These are phyloP conservation scores for Eutolmus rufibarbis DNA, from an alignment of 2,888 invertebrate species.

Conservation along the genomic window DNA sequence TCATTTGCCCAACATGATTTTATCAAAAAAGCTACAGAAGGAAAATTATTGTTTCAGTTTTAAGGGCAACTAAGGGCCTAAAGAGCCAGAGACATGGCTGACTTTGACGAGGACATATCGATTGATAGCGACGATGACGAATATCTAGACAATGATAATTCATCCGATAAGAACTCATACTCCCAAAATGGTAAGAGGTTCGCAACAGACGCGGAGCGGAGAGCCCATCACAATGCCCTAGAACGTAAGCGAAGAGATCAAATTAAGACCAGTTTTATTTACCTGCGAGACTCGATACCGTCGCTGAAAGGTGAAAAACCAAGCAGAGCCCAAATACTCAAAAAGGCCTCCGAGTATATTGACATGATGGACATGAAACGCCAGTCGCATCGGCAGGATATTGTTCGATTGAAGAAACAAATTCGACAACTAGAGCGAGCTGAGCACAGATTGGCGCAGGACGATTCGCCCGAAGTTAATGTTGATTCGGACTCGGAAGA, in stretches of 20 bases:
- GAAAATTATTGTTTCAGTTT: conserved; percentile 30
- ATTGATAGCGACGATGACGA: conserved; percentile 23
- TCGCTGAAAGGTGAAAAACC: conserved; percentile 5
- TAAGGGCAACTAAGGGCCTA: background rate
- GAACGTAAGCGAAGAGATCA: conserved; percentile 23
- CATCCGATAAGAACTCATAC: background rate
- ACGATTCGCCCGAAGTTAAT: conserved; percentile 19
- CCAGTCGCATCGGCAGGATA: background rate
- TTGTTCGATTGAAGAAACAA: background rate
- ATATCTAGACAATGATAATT: background rate
- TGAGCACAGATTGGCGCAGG: background rate
- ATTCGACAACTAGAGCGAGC: background rate
- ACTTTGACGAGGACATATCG: conserved; percentile 18
- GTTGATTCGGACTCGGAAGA: conserved; percentile 9
- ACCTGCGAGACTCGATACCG: background rate
- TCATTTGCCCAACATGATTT: background rate
- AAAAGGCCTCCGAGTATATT: background rate
- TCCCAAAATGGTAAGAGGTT: background rate
- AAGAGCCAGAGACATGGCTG: conserved; percentile 5
- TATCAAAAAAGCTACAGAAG: background rate
- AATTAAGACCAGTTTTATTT: conserved; percentile 1
- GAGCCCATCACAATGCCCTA: conserved; percentile 16
- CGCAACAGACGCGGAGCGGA: conserved; percentile 3
- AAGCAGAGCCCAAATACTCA: background rate
- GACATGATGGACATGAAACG: background rate